These are phyloP conservation scores for Rhopalosiphum nymphaeae DNA, from an alignment of 2,888 invertebrate genomes.

Conservation along the genomic window DNA sequence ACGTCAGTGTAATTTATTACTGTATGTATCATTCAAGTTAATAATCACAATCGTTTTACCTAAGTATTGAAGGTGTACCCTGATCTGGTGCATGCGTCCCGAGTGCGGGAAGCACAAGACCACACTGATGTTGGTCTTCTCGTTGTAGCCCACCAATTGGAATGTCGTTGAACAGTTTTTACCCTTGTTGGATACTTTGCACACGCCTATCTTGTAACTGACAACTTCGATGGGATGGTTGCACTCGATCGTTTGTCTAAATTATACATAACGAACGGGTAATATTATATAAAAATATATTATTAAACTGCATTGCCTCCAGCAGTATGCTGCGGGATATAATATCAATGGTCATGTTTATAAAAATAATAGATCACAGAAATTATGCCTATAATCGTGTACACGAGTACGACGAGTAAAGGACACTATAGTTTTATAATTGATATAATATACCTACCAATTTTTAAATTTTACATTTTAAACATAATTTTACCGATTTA, in stretches of 20 bases:
- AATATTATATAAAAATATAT: not conserved
- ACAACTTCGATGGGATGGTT: slow-evolving; percentile 92
- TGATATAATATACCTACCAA: not conserved
- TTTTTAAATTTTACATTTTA: not conserved
- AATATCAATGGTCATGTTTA: not conserved
- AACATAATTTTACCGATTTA: not conserved
- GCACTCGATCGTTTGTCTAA: slow-evolving; percentile 85
- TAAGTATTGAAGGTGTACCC: slow-evolving; percentile 97
- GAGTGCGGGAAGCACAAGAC: slow-evolving; percentile 95
- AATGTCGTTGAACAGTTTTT: slow-evolving; percentile 94
- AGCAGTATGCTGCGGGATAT: not conserved
- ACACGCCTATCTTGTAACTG: slow-evolving; percentile 95
- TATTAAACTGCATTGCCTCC: not conserved
- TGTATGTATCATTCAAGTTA: not conserved
- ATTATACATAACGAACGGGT: slow-evolving; percentile 66
- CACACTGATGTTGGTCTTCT: slow-evolving; percentile 84
- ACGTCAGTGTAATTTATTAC: too few relatives aligned
- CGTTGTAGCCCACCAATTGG: slow-evolving; percentile 87
- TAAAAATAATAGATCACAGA: not conserved
- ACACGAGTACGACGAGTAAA: not conserved
- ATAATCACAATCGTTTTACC: slow-evolving; percentile 73
- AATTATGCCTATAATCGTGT: not conserved
- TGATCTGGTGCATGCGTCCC: slow-evolving; percentile 98
- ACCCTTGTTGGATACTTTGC: slow-evolving; percentile 92
- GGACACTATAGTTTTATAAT: not conserved